These are phyloP conservation scores for Drosophila meridiana DNA, from an alignment of 2,888 invertebrate genomes.

Conservation along the genomic window DNA sequence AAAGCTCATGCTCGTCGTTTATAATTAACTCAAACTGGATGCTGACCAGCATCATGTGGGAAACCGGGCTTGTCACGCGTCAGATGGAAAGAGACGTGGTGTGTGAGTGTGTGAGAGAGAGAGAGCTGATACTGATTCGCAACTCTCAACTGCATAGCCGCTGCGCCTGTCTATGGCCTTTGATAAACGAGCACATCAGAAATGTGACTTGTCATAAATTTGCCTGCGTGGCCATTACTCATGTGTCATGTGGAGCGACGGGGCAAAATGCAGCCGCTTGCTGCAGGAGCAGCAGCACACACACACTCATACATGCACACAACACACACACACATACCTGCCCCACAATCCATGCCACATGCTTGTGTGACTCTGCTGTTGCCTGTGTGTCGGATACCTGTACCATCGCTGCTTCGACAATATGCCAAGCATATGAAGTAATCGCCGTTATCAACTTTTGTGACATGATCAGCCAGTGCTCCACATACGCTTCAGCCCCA, in stretches of 20 bases:
- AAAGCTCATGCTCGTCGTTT: conserved; percentile 67
- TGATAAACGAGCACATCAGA: conserved; percentile 82
- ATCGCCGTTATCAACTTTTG: conserved; percentile 81
- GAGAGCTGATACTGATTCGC: conserved; percentile 13
- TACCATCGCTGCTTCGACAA: conserved; percentile 68
- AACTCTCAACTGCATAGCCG: conserved; percentile 37
- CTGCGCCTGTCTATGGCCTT: conserved; percentile 72
- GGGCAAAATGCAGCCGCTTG: conserved; percentile 58
- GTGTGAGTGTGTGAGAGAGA: not conserved
- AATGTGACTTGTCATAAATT: conserved; percentile 85
- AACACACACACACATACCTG: conserved; percentile 31
- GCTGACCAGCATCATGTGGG: conserved; percentile 61
- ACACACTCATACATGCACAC: not conserved
- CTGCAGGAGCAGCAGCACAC: conserved; percentile 23
- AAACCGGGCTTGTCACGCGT: conserved; percentile 74
- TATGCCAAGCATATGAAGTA: conserved; percentile 82
- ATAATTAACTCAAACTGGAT: conserved; percentile 80
- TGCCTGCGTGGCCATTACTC: conserved; percentile 83
- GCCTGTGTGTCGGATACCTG: conserved; percentile 38
- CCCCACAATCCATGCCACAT: conserved; percentile 23
- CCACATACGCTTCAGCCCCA: conserved; percentile 52
- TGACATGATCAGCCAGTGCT: conserved; percentile 78
- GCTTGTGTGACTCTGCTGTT: conserved; percentile 7
- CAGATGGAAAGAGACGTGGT: conserved; percentile 5
- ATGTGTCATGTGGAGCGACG: conserved; percentile 76